Evolutionary conservation across 2,113 vertebrate species (phyloP), one percentile per base, ranked within the genome.

Genomic region (Todiramphus saurophagus): DNA sequence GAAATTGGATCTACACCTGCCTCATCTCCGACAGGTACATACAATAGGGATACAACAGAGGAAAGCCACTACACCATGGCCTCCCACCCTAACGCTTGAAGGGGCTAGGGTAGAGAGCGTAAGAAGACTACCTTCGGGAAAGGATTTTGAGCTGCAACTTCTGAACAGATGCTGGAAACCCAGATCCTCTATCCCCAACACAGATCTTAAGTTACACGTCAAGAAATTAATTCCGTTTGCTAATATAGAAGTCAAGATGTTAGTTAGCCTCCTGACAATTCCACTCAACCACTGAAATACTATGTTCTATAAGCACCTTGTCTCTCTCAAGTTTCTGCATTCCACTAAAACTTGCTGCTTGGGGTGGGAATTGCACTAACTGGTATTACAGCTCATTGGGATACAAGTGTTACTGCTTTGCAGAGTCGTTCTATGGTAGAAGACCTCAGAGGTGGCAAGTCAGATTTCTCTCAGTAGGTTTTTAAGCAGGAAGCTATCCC

Each of bases 161-260:
- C 28, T 25, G 37, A 95, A 88, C 77, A 87, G 33, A 93, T 79
- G 66, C 75, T 93, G 28, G 68, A 94, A 93, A 83, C 7, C 16
- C 69, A 89, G 51, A 78, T 27, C 44, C 14, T 83, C 53, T 39
- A 33, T 48, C 48, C 43, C 39, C n/a, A 69, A 31, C 70, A 35
- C 10, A 7, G 30, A 83, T 72, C 10, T 92, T 73, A 83, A 69
- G 41, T 93, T 86, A 82, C 75, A 73, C 44, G 73, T 48, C 13
- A 83, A 92, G 58, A 94, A 93, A 90, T 92, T 35, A 80, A 95
- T 83, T 95, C 67, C 70, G 90, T 76, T 93, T 80, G 70, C 90
- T 35, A 85, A 92, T 58, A 76, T 1, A 79, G 44, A 77, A 85
- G 41, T 62, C 70, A 88, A 79, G 78, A 92, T 83, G 67, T 80